Conservation (phyloP, 2,113 vertebrate species). For the Chlamydotis undulata region DNA sequence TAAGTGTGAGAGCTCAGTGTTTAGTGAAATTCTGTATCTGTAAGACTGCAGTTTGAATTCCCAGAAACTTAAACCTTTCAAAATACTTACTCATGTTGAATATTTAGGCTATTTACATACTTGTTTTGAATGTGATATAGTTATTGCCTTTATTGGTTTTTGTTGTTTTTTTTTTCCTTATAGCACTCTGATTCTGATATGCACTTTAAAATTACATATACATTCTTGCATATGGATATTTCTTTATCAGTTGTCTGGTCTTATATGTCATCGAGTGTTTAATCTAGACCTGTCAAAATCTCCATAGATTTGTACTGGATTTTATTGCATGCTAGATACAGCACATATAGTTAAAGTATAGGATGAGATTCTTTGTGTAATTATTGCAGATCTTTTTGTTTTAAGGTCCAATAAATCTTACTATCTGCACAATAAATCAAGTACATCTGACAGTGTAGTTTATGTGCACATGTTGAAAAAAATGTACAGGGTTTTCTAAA, state of each 20-base stretch:
- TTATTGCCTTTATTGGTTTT: not conserved
- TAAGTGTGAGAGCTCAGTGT: not conserved
- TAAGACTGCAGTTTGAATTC: not conserved
- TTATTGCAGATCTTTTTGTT: not conserved
- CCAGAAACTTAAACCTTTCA: not conserved
- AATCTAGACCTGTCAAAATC: not conserved
- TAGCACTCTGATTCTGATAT: not conserved
- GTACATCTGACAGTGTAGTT: not conserved
- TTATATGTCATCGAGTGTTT: not conserved
- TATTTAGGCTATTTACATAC: not conserved
- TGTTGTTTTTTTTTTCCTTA: not conserved
- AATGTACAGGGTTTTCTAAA: not conserved
- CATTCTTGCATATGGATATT: not conserved
- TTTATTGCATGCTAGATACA: not conserved
- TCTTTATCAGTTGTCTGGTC: not conserved
- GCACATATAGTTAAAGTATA: not conserved
- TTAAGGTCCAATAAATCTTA: not conserved
- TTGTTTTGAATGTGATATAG: not conserved
- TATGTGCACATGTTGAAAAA: not conserved
- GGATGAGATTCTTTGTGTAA: not conserved
- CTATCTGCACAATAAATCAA: not conserved
- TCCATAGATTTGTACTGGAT: not conserved
- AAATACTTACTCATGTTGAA: not conserved
- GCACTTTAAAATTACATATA: not conserved
- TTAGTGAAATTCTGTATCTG: not conserved